These are phyloP conservation scores for Heterocephalus glaber DNA, from an alignment of 2,113 vertebrate species.

Conservation along the genomic window DNA sequence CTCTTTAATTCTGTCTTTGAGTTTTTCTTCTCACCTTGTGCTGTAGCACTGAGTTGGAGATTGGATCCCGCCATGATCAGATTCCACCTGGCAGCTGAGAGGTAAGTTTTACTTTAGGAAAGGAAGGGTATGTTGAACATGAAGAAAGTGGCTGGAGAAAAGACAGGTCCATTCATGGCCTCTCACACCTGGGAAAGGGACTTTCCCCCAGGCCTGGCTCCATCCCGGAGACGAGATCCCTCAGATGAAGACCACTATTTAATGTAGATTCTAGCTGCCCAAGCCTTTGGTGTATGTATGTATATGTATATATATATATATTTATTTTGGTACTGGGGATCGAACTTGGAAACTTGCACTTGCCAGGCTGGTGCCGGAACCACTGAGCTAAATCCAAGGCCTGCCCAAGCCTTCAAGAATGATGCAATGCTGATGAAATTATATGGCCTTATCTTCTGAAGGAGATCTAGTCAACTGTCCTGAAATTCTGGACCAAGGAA, in stretches of 20 bases:
- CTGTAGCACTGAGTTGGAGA: no score
- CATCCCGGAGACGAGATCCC: not conserved
- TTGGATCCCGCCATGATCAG: no score
- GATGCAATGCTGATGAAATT: not conserved
- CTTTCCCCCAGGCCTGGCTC: not conserved
- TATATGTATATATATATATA: no score
- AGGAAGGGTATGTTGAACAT: not conserved
- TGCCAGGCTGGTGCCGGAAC: no score
- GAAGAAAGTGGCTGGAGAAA: not conserved
- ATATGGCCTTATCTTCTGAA: not conserved
- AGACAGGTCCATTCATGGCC: not conserved
- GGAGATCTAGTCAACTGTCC: not conserved
- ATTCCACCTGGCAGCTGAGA: not conserved
- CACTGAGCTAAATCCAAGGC: no score
- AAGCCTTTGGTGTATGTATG: no score
- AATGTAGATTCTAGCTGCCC: not conserved
- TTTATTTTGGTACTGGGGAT: no score
- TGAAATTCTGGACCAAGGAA: not conserved
- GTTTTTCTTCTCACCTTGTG: no score
- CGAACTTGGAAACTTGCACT: no score
- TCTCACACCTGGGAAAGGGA: not conserved
- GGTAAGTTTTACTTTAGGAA: not conserved
- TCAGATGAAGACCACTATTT: not conserved
- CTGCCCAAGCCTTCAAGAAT: not conserved
- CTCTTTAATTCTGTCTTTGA: no score